Evolutionary conservation across 1,140 invertebrate genomes (phyloP).

Genomic region (Plectus sambesii): DNA sequence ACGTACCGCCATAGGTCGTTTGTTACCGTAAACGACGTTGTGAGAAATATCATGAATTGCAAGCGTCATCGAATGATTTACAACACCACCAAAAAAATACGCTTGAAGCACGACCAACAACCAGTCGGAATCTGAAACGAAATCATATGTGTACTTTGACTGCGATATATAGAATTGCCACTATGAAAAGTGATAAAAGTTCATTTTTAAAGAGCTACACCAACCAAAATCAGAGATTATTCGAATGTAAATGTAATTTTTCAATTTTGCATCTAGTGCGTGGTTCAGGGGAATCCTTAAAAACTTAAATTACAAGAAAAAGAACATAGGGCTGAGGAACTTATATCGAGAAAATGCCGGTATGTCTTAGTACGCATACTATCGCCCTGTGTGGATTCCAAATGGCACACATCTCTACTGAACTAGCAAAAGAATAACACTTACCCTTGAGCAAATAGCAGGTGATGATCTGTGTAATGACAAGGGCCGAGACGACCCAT

Average conservation of each 20-base stretch:
- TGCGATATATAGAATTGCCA: not conserved
- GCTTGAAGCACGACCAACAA: constrained; percentile 32
- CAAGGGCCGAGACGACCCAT: constrained; percentile 23
- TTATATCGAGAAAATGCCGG: too few species aligned
- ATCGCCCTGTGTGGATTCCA: too few species aligned
- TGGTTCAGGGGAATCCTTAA: too few species aligned
- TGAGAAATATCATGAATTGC: constrained; percentile 95
- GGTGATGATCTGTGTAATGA: constrained; percentile 26
- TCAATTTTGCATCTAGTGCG: too few species aligned
- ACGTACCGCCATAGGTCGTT: constrained; percentile 57
- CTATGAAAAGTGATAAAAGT: constrained; percentile 7
- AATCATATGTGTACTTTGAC: constrained; percentile 6
- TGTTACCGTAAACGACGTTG: constrained; percentile 88
- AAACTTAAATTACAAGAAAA: too few species aligned
- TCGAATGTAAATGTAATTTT: too few species aligned
- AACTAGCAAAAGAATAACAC: not conserved
- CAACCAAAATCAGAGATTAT: too few species aligned
- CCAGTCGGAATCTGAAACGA: constrained; percentile 32
- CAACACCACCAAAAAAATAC: constrained; percentile 37
- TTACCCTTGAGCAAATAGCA: constrained; percentile 27
- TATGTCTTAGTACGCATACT: too few species aligned
- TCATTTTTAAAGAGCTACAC: too few species aligned
- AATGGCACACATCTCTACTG: too few species aligned
- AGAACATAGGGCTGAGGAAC: too few species aligned
- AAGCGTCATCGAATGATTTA: constrained; percentile 92